Evolutionary conservation across 2,113 vertebrate genomes (phyloP), one percentile per base, ranked within the genome.

Genomic region (Mesitornis unicolor): DNA sequence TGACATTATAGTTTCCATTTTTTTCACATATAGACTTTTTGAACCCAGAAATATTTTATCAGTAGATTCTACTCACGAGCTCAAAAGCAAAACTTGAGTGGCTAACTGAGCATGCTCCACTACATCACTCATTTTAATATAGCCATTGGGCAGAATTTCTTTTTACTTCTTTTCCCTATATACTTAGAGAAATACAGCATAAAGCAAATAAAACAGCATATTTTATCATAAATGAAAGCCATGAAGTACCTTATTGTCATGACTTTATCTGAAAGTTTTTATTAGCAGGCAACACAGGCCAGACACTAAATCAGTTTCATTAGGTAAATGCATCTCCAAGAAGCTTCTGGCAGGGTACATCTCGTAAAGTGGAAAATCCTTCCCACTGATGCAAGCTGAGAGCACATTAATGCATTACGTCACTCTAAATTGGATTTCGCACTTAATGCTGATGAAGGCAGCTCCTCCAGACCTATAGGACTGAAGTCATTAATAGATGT

Each of bases 381-480:
- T 80, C 74, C 91, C 60, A 63, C 80, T 92, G 93, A 93, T 94
- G 90, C 91, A 79, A 93, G 79, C 26, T 1, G 0, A 90, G 92
- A 89, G 67, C 93, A 90, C 1, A 7, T 94, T 94, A 96, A 95
- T 95, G 89, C 92, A 93, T 90, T 77, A 89, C 87, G 83, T 95
- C 97, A 95, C 71, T 95, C 85, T 89, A 96, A 97, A 97, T 97
- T 97, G 95, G 97, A 97, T 97, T 95, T 96, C 84, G 77, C 74
- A 67, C 90, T 97, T 97, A 97, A 96, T 86, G 93, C 97, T 84
- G 77, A 75, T 95, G 94, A 91, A 95, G 70, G 67, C 89, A 78
- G 63, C 91, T 96, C 92, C 95, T 93, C 76, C 91, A 93, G 90
- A 81, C 59, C 85, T 69, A 5, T 2, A 56, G 74, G 47, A 89